Evolutionary conservation across 2,113 vertebrate genomes (phyloP), one percentile per base, ranked within the genome.

Genomic region (Hydrolagus affinis): DNA sequence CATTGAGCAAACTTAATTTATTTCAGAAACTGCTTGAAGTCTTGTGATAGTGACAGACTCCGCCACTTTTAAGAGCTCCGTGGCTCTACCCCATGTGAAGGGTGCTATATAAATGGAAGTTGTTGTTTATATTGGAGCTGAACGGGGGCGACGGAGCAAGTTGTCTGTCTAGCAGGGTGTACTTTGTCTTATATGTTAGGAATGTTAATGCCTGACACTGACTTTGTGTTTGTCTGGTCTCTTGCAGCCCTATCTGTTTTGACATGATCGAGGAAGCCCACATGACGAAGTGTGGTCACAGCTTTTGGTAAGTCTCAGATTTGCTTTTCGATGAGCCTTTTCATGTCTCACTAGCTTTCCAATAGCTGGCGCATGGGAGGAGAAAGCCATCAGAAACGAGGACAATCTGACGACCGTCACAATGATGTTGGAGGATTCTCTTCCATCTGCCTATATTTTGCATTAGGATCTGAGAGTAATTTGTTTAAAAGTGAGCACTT

Each of bases 261-360:
- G 98, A 99, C 90, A 99, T 99, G 97, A 99, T 99, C 72, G 98
- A 99, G 86, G 98, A 98, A 91, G 98, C 97, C 14, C 97, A 99
- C 89, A 99, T 99, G 97, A 99, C 98, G 0, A 99, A 99, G 93
- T 99, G 98, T 91, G 98, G 98, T 59, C 98, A 99, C 93, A 99
- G 98, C 91, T 99, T 99, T 90, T 99, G 98, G 98, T 99, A 92
- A 97, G 94, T 90, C 44, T 85, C 32, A 44, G 44, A 44, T 44
- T 44, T 44, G 44, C 44, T 44, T 44, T 44, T 44, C 6, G 44
- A 44, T 44, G 44, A 44, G 44, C 44, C 44, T 44, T 44, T 44
- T 44, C 44, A 44, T 44, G 44, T 44, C 44, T 44, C 44, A 6
- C 44, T 44, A 44, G 2, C 44, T 44, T 44, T 6, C 44, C 44